Base-by-base conservation (phyloP, 2,113 vertebrate species). In the Macaca nemestrina region DNA sequence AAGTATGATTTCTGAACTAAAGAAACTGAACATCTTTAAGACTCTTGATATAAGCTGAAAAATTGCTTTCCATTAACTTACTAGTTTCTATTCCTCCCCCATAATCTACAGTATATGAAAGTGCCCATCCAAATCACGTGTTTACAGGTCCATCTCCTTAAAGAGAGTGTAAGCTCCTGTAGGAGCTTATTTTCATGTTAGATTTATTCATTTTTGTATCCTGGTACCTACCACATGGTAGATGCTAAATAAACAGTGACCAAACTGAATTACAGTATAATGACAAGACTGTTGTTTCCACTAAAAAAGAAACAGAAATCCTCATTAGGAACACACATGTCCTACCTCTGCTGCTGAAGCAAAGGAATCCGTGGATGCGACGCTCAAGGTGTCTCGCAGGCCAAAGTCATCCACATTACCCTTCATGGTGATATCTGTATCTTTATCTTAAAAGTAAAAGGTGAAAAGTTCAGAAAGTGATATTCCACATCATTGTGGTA, bases 271-370 rank as follows among this genome's bases (percentile, higher is more conserved):
- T 72, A 81, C 4, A 91, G 67, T 35, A 87, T 30, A 48, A 48
- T 38, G 38, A 25, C 48, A 89, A 95, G 87, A 78, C 70, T 35
- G 6, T 40, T 52, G 5, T 81, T 32, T 72, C 13, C 20, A 40
- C 25, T 55, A 35, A 88, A 45, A 75, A 73, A 27, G 8, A 45
- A 70, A 52, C 38, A 94, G 38, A 52, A 92, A 57, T 73, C 12
- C 45, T 97, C 32, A 84, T 90, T 27, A 92, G 61, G 43, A 90
- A 96, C 0, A 95, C 4, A 48, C 4, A 88, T 5, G 0, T 87
- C 98, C 98, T 98, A 99, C 99, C 99, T 99, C 99, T 59, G 99
- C 99, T 4, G 99, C 99, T 40, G 99, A 99, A 96, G 99, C 99
- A 95, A 99, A 99, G 10, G 99, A 99, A 97, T 99, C 99, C 0